Base-by-base conservation (phyloP, 2,888 invertebrate genomes). In the Hyposoter dolosus region DNA sequence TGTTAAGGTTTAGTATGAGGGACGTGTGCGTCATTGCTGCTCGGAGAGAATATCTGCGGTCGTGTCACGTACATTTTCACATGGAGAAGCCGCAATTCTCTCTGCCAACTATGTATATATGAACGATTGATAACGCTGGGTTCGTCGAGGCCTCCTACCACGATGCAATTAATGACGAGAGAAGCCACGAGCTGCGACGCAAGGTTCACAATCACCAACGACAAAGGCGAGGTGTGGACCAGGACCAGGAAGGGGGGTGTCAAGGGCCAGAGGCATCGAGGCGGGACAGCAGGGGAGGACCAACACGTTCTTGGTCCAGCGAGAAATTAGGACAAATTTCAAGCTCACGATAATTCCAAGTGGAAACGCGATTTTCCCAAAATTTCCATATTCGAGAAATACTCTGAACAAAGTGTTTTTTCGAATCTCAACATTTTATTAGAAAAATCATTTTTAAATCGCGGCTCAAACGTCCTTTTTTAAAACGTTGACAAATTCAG, bases 131-230 rank as follows among this genome's bases (percentile, higher is more conserved):
- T 68, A 78, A 56, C 78, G 78, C 78, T 17, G 45, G 28, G 63
- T 53, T 78, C 78, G 68, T 78, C 43, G 68, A 69, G 68, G 43
- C 68, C 68, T 56, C 53, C 56, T 43, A 45, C 68, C 76, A 50
- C 76, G 65, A 76, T 60, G 76, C 75, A 82, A 82, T 82, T 82
- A 82, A 82, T 82, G 82, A 82, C 82, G 60, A 82, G 65, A 74
- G 74, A 40, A 56, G 32, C 68, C 43, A 65, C 75, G 56, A 66
- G 82, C 66, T 28, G 23, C 69, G 76, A 69, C 69, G 69, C 63
- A 69, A 40, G 32, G n/a, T 40, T 66, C 66, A 66, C 66, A 77
- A 77, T 75, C 63, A 75, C 28, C 63, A 12, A 28, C 5, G 45
- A 75, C 68, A 68, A 63, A 77, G 66, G 60, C 60, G 45, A 23